Evolutionary conservation across 2,888 invertebrate species (phyloP), one percentile per base, ranked within the genome.

Genomic region (Pachliopta kotzebuea): DNA sequence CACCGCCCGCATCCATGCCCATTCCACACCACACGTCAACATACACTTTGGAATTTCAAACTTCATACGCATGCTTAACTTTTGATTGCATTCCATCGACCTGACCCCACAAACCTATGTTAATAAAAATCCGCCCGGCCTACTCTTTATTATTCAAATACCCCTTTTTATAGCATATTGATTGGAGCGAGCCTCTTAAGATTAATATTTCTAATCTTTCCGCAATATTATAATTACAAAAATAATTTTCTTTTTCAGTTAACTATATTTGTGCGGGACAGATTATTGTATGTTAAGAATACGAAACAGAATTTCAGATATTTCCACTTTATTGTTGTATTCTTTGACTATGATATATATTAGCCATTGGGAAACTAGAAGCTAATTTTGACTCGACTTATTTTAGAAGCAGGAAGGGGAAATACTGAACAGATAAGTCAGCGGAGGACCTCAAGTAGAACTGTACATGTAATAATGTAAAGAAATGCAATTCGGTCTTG

Each of bases 391-490:
- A 80, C 81, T 75, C 72, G 72, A 77, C 80, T 80, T 85, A 86
- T 87, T 88, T 88, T 86, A 77, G 84, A 85, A 84, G 73, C 80
- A 82, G 85, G 86, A 87, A 85, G 85, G 85, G 86, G 85, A 83
- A 83, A 82, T 81, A 81, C 79, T 81, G 80, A 71, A 79, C 81
- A 82, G 84, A 84, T 82, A 79, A 80, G 79, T 76, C 67, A 67
- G 71, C 68, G 68, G 68, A 37, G 70, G 74, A 75, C 76, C 75
- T 74, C n/a, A 45, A n/a, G 45, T n/a, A 45, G 3, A 45, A 45
- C 0, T 45, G 11, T 45, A 7, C n/a, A n/a, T n/a, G 11, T 37
- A 2, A n/a, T 18, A n/a, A n/a, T n/a, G n/a, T n/a, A 4, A n/a
- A 45, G 18, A n/a, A 45, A 45, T 45, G 8, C n/a, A n/a, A n/a